Evolutionary conservation across 2,113 vertebrate genomes (phyloP), one percentile per base, ranked within the genome.

Genomic region (Pelobates fuscus): DNA sequence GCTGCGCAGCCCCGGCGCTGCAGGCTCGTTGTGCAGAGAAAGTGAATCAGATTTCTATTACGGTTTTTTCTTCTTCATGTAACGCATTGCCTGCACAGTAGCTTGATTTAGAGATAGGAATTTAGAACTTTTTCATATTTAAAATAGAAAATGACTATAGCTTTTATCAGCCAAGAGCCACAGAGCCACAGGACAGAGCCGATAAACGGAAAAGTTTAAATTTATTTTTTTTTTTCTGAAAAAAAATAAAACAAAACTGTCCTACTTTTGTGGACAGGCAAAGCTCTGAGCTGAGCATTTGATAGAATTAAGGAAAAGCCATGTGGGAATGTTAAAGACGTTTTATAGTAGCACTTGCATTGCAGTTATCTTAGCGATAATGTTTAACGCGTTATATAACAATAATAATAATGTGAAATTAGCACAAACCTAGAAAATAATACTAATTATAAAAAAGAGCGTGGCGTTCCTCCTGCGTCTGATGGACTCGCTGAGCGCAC

Each of bases 71-170:
- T 52, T 43, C 12, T 63, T 29, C 61, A 62, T 65, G 71, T 73
- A 23, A 27, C 54, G 71, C 71, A 17, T 65, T 65, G 71, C 61
- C 61, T 65, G 71, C 61, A 54, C 29, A 71, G 57, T 49, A 72
- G 70, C 25, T 49, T 43, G 23, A 8, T 14, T 24, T 54, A 64
- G 70, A n/a, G 1, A 17, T 30, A 71, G 43, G 58, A 30, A 12
- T 17, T 2, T 18, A 70, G 37, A 17, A 30, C 17, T 25, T 62
- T 44, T 62, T 71, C 43, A 14, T 58, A 52, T 20, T 63, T 52
- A 63, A 63, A 63, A 63, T 12, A 63, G 27, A 63, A 60, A 14
- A 3, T 10, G 58, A 60, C 14, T 55, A 8, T 24, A 57, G 54
- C 54, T 57, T 57, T 57, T 57, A 57, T 20, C 8, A 4, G 54